Percentiles rank a stretch among this genome's conserved stretches.
Evolutionary conservation across 2,113 vertebrate species (phyloP).

Genomic region (Penelope pileata): DNA sequence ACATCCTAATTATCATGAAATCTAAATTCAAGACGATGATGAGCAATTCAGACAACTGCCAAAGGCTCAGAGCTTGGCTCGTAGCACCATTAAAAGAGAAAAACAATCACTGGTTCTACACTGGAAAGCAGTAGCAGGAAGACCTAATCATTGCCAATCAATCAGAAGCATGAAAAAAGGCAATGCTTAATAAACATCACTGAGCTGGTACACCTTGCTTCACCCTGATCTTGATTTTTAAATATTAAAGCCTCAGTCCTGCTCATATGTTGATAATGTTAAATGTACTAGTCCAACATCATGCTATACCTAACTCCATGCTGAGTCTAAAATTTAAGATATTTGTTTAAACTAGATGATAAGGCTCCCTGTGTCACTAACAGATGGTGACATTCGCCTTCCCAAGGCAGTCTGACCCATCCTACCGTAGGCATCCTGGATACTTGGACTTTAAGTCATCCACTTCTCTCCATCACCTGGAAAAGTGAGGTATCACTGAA

Average conservation of each 20-base stretch:
- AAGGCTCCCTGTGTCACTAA: not conserved
- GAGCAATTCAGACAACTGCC: slow-evolving; percentile 26
- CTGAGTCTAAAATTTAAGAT: not conserved
- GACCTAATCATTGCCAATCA: not conserved
- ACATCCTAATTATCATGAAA: slow-evolving; percentile 13
- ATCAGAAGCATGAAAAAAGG: not conserved
- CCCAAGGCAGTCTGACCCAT: not conserved
- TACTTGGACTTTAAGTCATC: not conserved
- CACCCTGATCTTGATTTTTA: not conserved
- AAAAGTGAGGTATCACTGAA: not conserved
- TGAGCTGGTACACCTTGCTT: not conserved
- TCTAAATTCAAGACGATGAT: slow-evolving; percentile 22
- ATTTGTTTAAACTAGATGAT: not conserved
- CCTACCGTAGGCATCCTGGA: not conserved
- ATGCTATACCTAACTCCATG: not conserved
- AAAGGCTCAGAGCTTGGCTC: not conserved
- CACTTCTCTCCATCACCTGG: not conserved
- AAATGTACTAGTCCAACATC: not conserved
- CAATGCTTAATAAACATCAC: not conserved
- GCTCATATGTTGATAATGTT: not conserved
- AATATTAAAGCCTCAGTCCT: not conserved
- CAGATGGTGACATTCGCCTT: not conserved
- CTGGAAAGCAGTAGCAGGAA: not conserved
- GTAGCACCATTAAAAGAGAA: not conserved
- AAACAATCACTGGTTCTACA: not conserved